phyloP scores from a whole-genome alignment of 2,888 invertebrate genomes.

The Patella depressa region DNA sequence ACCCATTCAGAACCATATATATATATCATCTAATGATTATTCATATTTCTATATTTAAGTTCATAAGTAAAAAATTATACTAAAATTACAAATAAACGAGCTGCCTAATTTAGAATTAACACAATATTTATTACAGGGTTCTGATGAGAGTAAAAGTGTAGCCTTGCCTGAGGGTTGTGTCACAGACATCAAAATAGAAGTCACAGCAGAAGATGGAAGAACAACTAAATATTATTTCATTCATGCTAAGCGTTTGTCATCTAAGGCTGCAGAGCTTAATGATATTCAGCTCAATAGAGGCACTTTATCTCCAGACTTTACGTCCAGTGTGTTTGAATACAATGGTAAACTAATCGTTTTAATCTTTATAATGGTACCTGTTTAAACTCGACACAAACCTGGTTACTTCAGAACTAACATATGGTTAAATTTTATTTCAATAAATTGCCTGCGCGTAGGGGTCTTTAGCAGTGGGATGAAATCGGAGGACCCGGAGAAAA shows the following conservation, averaged over 20 bases:
- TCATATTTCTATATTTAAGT: not conserved
- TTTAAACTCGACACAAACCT: not conserved
- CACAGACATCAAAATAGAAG: constrained; percentile 69
- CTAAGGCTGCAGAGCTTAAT: constrained; percentile 66
- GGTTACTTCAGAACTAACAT: too few relatives aligned
- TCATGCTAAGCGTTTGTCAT: constrained; percentile 63
- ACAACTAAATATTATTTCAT: constrained; percentile 65
- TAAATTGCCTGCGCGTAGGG: too few relatives aligned
- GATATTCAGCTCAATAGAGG: constrained; percentile 56
- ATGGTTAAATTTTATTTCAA: too few relatives aligned
- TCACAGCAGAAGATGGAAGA: constrained; percentile 68
- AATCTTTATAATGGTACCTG: not conserved
- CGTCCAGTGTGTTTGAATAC: constrained; percentile 49
- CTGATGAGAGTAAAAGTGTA: constrained; percentile 63
- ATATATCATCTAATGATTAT: not conserved
- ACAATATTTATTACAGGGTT: constrained; percentile 44
- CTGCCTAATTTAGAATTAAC: too few relatives aligned
- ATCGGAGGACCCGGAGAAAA: too few relatives aligned
- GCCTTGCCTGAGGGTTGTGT: constrained; percentile 64
- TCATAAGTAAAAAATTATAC: not conserved
- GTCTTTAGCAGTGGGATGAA: too few relatives aligned
- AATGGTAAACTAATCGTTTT: constrained; percentile 48
- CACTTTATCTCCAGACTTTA: constrained; percentile 59
- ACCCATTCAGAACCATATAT: not conserved
- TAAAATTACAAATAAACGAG: not conserved